phyloP scores from a whole-genome alignment of 2,888 invertebrate genomes.

The Chrysomela aeneicollis region DNA sequence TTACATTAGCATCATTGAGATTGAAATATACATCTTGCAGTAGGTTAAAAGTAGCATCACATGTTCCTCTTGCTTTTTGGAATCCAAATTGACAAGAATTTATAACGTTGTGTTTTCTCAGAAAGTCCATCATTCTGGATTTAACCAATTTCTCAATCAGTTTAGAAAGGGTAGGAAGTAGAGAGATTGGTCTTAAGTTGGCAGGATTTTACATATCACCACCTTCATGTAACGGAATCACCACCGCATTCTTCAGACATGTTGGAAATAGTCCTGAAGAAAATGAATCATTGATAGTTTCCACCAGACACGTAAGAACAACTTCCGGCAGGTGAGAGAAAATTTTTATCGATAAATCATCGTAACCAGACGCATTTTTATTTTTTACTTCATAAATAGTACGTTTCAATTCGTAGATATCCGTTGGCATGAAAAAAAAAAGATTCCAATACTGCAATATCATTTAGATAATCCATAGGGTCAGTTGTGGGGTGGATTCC shows the following conservation, averaged over 20 bases:
- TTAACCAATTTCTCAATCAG: neutral
- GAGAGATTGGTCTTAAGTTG: neutral
- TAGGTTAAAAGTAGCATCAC: too few relatives aligned
- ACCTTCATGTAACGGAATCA: neutral
- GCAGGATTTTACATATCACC: neutral
- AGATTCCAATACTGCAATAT: neutral
- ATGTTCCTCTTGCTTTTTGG: too few relatives aligned
- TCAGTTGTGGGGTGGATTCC: neutral
- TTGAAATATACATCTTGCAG: too few relatives aligned
- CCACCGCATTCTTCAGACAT: neutral
- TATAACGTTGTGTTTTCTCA: too few relatives aligned
- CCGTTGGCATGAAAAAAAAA: conserved; percentile 12
- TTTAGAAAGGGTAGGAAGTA: neutral
- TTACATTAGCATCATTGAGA: too few relatives aligned
- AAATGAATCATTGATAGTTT: neutral
- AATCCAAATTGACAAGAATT: too few relatives aligned
- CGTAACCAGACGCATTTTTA: conserved; percentile 4
- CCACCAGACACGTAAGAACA: neutral
- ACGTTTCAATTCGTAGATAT: neutral
- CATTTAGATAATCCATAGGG: neutral
- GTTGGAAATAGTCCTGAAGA: neutral
- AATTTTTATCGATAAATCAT: neutral
- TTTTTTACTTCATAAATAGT: conserved; percentile 1
- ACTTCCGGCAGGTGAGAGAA: neutral
- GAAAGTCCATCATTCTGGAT: neutral